Conservation (phyloP, 2,113 vertebrate species). For the Zapus hudsonius region DNA sequence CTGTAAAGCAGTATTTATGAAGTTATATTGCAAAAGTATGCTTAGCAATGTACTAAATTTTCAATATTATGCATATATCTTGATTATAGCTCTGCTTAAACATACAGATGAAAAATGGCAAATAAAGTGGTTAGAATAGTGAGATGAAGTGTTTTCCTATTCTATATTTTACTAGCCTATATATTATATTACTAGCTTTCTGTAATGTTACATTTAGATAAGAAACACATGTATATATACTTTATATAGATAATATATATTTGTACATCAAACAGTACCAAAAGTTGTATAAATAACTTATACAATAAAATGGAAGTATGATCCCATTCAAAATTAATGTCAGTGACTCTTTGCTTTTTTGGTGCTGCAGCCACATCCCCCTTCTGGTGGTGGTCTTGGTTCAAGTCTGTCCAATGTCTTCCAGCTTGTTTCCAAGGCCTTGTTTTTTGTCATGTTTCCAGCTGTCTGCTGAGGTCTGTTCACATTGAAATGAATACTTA, state of each 20-base stretch:
- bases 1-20: constrained; percentile 27
- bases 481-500: constrained; percentile 44
- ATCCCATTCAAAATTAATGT: constrained; percentile 65
- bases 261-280: background rate
- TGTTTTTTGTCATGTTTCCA: constrained; percentile 63
- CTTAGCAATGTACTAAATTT: constrained; percentile 10
- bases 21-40: constrained; percentile 33
- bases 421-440: constrained; percentile 69
- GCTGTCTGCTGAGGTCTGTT: constrained; percentile 62
- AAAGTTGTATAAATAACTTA: constrained; percentile 15
- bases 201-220: background rate
- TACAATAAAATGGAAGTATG: constrained; percentile 65
- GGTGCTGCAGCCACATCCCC: constrained; percentile 63
- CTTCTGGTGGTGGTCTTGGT: constrained; percentile 69
- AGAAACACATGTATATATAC: background rate
- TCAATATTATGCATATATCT: background rate
- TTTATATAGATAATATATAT: background rate
- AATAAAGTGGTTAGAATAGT: constrained; percentile 26
- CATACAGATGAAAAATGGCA: background rate
- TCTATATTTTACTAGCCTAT: background rate
- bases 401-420: constrained; percentile 67
- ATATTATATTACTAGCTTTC: constrained; percentile 20
- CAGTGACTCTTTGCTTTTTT: constrained; percentile 60
- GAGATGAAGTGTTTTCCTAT: constrained; percentile 4
- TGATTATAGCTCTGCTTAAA: constrained; percentile 26